Conservation (phyloP, 2,797 vertebrate species). For the Lophotriccus pileatus region DNA sequence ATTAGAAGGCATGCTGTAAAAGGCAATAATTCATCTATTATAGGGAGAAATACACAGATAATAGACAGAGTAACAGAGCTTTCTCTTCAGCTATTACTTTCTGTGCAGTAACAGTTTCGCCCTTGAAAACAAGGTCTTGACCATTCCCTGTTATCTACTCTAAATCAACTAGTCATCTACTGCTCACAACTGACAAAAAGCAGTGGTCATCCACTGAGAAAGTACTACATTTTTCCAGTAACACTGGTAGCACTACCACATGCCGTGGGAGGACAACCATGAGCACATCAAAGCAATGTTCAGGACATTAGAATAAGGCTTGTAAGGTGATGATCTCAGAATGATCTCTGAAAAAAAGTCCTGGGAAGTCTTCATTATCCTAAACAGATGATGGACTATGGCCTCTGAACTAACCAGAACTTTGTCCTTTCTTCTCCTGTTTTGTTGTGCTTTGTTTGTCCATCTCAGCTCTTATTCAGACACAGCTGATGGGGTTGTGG, state of each 20-base stretch:
- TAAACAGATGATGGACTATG: background rate
- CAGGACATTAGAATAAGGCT: background rate
- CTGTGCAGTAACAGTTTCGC: background rate
- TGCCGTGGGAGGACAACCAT: background rate
- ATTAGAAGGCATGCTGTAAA: background rate
- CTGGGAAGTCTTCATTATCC: background rate
- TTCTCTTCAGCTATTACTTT: background rate
- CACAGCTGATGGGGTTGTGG: background rate
- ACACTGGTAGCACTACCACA: background rate
- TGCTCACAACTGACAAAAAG: background rate
- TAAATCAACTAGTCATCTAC: background rate
- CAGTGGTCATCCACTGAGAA: background rate
- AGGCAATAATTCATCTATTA: background rate
- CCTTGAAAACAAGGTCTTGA: background rate
- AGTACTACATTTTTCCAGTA: background rate
- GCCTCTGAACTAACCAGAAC: constrained; percentile 10
- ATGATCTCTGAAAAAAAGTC: background rate
- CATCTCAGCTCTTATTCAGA: constrained; percentile 3
- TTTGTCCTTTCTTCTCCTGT: background rate
- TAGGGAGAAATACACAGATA: background rate
- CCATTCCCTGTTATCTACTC: background rate
- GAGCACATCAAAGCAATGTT: background rate
- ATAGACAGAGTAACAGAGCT: background rate
- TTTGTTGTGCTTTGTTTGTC: background rate
- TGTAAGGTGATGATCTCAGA: background rate